Conservation (phyloP, 2,888 invertebrate species). For the Stratiomys singularior region DNA sequence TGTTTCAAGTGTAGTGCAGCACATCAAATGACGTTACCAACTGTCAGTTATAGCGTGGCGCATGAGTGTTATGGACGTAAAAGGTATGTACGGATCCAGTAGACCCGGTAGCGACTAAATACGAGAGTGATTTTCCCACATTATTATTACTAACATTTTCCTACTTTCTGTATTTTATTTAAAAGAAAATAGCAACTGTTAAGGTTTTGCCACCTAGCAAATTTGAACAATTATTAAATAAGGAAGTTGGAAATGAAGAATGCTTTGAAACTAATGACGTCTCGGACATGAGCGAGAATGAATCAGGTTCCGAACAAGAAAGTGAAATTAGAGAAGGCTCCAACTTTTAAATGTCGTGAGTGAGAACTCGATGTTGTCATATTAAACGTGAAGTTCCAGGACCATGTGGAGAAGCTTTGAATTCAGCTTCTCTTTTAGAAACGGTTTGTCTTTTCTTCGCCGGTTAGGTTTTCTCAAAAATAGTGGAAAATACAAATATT, state of each 20-base stretch:
- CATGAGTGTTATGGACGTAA: too few species aligned
- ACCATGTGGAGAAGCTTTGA: slow-evolving; percentile 11
- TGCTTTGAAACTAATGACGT: not conserved
- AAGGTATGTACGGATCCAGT: not conserved
- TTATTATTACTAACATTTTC: not conserved
- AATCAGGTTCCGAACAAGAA: not conserved
- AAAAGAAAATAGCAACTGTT: not conserved
- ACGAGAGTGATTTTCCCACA: too few species aligned
- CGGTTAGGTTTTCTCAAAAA: not conserved
- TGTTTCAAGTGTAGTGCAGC: not conserved
- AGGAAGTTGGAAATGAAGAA: not conserved
- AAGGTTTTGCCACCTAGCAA: not conserved
- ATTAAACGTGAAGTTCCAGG: slow-evolving; percentile 1
- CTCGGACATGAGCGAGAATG: not conserved
- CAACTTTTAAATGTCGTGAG: not conserved
- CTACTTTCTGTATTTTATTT: not conserved
- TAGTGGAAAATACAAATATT: not conserved
- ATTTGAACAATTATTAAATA: not conserved
- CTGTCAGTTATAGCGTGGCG: not conserved
- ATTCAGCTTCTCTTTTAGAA: not conserved
- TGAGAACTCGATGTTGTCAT: not conserved
- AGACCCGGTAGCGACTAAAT: too few species aligned
- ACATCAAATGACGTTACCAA: not conserved
- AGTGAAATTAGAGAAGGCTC: not conserved
- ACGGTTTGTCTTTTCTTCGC: not conserved